phyloP scores from a whole-genome alignment of 2,888 invertebrate species.

The Dorcus parallelipipedus region DNA sequence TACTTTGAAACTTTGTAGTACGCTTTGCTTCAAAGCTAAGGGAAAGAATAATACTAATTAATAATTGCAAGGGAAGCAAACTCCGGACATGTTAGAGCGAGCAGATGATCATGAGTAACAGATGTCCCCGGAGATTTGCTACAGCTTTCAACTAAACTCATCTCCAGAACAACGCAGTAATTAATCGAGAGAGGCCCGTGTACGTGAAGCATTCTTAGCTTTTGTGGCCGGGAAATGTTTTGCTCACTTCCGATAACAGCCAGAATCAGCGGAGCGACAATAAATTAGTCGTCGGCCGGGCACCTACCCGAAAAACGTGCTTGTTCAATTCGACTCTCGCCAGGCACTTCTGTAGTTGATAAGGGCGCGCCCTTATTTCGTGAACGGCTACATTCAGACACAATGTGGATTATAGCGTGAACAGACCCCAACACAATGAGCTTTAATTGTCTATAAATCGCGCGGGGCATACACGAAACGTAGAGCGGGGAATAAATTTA shows the following conservation, averaged over 20 bases:
- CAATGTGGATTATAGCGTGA: constrained; percentile 7
- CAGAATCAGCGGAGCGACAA: constrained; percentile 18
- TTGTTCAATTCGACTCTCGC: constrained; percentile 7
- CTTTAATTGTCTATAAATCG: constrained; percentile 32
- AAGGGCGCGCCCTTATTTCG: neutral
- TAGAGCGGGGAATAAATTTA: constrained; percentile 22
- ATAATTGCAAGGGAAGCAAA: neutral
- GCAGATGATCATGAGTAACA: constrained; percentile 29
- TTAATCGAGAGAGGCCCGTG: constrained; percentile 24
- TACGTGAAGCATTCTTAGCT: constrained; percentile 22
- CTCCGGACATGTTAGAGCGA: constrained; percentile 16
- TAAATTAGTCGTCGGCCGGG: constrained; percentile 12
- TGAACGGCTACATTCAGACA: constrained; percentile 2
- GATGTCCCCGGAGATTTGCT: constrained; percentile 29
- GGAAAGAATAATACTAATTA: neutral
- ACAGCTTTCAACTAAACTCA: constrained; percentile 20
- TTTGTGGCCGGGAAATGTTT: constrained; percentile 17
- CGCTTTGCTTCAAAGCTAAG: neutral
- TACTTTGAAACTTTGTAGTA: too few relatives aligned
- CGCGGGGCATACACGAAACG: constrained; percentile 15
- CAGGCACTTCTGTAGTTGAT: constrained; percentile 5
- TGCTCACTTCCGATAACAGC: constrained; percentile 19
- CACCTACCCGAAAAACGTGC: constrained; percentile 5
- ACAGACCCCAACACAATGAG: constrained; percentile 21
- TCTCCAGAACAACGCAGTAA: constrained; percentile 26